Evolutionary conservation across 2,113 vertebrate species (phyloP).

Genomic region (Pachyramphus minor): DNA sequence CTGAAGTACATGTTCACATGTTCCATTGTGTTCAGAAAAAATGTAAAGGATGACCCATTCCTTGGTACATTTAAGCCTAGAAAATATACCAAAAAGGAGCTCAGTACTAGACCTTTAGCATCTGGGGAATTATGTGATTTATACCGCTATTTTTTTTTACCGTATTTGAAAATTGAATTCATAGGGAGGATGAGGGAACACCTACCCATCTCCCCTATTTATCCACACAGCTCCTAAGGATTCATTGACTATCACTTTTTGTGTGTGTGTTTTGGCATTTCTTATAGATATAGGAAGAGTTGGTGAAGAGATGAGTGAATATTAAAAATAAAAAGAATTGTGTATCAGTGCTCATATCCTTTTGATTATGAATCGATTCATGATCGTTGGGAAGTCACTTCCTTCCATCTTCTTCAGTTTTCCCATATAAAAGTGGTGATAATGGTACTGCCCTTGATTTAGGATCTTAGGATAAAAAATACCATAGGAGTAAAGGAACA

Average conservation of each 20-base stretch:
- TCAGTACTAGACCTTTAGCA: background rate
- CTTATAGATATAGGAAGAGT: background rate
- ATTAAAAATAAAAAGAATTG: background rate
- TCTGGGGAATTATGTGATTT: background rate
- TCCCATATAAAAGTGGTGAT: background rate
- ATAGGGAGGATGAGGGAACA: background rate
- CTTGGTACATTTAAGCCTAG: background rate
- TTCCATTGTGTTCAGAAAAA: background rate
- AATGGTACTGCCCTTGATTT: background rate
- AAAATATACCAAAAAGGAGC: background rate
- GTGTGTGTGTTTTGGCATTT: background rate
- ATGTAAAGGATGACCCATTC: background rate
- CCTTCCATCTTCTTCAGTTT: background rate
- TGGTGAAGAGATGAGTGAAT: background rate
- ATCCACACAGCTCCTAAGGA: background rate
- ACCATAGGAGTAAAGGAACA: background rate
- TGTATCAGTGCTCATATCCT: background rate
- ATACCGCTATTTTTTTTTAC: background rate
- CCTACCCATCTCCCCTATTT: background rate
- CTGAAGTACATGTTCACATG: background rate
- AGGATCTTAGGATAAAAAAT: background rate
- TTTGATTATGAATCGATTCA: background rate
- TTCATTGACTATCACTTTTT: background rate
- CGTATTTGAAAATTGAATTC: background rate
- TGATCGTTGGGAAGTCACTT: background rate